Conservation (phyloP, 2,113 vertebrate species). For the Perca flavescens region DNA sequence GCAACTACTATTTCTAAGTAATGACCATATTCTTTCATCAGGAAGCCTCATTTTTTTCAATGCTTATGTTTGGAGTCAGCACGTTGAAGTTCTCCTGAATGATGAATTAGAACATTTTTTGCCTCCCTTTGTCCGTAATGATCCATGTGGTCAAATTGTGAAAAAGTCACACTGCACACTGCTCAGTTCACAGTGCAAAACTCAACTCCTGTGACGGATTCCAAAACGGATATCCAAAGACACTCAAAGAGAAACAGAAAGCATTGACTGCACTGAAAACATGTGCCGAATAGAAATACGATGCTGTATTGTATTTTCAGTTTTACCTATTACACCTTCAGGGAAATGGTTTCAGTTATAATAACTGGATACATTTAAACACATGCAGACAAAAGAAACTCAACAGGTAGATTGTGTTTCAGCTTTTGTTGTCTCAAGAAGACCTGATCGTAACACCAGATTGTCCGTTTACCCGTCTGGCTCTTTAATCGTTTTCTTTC, state of each 20-base stretch:
- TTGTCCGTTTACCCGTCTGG: neutral
- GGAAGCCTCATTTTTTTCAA: neutral
- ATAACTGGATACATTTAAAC: neutral
- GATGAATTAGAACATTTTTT: neutral
- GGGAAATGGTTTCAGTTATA: slow-evolving; percentile 38
- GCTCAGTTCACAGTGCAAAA: no score
- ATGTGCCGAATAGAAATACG: neutral
- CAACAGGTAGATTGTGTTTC: neutral
- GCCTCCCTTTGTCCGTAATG: neutral
- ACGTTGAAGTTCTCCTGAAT: neutral
- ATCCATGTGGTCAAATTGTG: neutral
- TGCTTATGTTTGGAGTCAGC: neutral
- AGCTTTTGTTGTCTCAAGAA: neutral
- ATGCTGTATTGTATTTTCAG: slow-evolving; percentile 7
- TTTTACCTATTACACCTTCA: slow-evolving; percentile 12
- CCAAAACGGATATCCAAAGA: slow-evolving; percentile 30
- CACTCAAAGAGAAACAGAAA: slow-evolving; percentile 64
- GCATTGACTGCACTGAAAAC: neutral
- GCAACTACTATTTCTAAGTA: neutral
- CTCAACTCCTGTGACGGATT: slow-evolving; percentile 6
- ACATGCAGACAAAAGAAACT: neutral
- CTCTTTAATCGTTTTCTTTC: neutral
- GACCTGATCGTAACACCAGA: neutral
- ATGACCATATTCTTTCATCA: neutral
- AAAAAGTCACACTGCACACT: no score